phyloP scores from a whole-genome alignment of 2,797 vertebrate species.

The Xiphorhynchus erythropygius region DNA sequence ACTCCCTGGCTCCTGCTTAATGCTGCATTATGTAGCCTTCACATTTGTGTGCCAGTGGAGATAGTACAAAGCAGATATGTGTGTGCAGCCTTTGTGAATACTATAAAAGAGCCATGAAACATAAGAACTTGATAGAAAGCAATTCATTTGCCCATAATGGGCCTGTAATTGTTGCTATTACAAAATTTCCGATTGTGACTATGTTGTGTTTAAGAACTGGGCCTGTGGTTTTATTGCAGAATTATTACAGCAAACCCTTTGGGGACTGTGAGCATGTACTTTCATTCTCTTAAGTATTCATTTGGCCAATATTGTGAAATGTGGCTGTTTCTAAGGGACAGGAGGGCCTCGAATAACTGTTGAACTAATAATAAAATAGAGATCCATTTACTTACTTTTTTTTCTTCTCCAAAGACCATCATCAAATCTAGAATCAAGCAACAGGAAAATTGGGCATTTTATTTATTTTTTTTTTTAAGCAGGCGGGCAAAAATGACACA shows the following conservation, averaged over 20 bases:
- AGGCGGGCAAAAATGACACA: not conserved
- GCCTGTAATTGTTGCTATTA: constrained; percentile 47
- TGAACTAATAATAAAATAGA: not conserved
- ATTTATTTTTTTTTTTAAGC: not conserved
- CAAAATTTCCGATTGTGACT: constrained; percentile 43
- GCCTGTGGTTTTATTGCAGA: constrained; percentile 66
- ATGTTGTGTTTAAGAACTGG: constrained; percentile 53
- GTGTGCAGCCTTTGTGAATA: not conserved
- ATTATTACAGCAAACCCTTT: constrained; percentile 48
- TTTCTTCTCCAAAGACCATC: not conserved
- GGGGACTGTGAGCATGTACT: not conserved
- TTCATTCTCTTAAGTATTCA: constrained; percentile 32
- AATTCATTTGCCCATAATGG: constrained; percentile 46
- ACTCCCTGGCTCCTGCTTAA: not conserved
- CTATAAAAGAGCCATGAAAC: not conserved
- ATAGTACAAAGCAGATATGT: not conserved
- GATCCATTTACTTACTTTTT: not conserved
- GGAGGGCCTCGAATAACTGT: not conserved
- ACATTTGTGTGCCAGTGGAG: not conserved
- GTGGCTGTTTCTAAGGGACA: not conserved
- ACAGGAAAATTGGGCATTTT: not conserved
- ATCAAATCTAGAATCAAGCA: not conserved
- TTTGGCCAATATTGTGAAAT: not conserved
- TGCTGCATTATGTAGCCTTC: not conserved
- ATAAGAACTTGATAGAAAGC: not conserved